Base-by-base conservation (phyloP, 2,113 vertebrate genomes). In the Centropus bengalensis region DNA sequence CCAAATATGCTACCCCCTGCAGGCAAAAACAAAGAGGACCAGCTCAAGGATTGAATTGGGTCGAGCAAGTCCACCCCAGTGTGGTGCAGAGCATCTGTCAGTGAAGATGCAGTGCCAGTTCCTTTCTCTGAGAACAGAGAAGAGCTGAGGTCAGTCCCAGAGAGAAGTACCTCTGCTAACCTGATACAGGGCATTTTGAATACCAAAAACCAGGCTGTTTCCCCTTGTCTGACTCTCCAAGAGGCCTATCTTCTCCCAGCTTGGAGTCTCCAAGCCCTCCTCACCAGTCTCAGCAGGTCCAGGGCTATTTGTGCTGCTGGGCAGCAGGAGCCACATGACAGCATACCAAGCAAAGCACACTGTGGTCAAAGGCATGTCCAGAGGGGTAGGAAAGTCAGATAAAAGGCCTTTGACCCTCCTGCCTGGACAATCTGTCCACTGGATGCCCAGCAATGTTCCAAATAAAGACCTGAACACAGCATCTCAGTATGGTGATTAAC, bases 321-420 rank as follows among this genome's bases (percentile, higher is more conserved):
- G 56, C 32, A 68, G n/a, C 2, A 0, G 2, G 9, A 82, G 52
- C 87, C 36, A 23, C 10, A 2, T 2, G 23, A 42, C 2, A 3
- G 45, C 30, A 45, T 15, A 82, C 2, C 21, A 70, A 96, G 56
- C 1, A 2, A 58, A 80, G 32, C 23, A 64, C 44, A 15, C 1
- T 2, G n/a, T 4, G 19, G 38, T 30, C 44, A 59, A 76, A 51
- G 69, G 52, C 45, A 9, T 19, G 28, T 42, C 78, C 77, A 86
- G 56, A 78, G 26, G 40, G 13, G n/a, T 79, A 33, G 8, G 24
- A 76, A 52, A 84, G 60, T 70, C 66, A 68, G 21, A 70, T 91
- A 54, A 75, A 67, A 73, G 60, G 40, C 40, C 32, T 91, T 49
- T 62, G 59, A 88, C 30, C 27, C 26, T 83, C 1, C 1, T 86